Percentiles rank a stretch among this genome's conserved stretches.
These are phyloP conservation scores for Xanthorhoe designata DNA, from an alignment of 2,888 invertebrate genomes.

Conservation along the genomic window DNA sequence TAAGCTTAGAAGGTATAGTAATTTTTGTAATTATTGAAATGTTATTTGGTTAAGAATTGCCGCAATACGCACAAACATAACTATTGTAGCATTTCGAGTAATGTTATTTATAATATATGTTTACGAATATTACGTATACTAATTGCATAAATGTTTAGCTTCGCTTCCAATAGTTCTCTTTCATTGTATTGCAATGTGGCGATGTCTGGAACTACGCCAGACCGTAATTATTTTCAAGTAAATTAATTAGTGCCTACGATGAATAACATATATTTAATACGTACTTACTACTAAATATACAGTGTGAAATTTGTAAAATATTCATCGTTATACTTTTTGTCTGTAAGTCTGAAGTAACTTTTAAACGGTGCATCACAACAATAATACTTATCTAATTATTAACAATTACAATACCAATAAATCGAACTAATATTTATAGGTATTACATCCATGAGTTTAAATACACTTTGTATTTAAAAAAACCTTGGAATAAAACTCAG, in stretches of 20 bases:
- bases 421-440: background rate
- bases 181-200: background rate
- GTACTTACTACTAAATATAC: too few relatives aligned
- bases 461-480: too few relatives aligned
- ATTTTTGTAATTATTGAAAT: background rate
- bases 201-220: background rate
- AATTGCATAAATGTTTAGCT: background rate
- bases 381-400: background rate
- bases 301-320: too few relatives aligned
- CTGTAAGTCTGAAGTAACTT: background rate
- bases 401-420: background rate
- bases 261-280: background rate
- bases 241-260: background rate
- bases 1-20: slow-evolving; percentile 1
- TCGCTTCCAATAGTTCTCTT: background rate
- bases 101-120: background rate
- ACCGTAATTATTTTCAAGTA: background rate
- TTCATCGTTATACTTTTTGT: background rate
- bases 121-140: background rate
- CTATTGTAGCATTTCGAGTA: slow-evolving; percentile 4
- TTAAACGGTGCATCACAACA: background rate
- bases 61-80: slow-evolving; percentile 27
- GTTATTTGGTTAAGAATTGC: slow-evolving; percentile 4
- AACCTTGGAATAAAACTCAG: too few relatives aligned
- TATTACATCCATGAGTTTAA: too few relatives aligned